Evolutionary conservation across 1,140 invertebrate species (phyloP).

Genomic region (Phymastichus coffea): DNA sequence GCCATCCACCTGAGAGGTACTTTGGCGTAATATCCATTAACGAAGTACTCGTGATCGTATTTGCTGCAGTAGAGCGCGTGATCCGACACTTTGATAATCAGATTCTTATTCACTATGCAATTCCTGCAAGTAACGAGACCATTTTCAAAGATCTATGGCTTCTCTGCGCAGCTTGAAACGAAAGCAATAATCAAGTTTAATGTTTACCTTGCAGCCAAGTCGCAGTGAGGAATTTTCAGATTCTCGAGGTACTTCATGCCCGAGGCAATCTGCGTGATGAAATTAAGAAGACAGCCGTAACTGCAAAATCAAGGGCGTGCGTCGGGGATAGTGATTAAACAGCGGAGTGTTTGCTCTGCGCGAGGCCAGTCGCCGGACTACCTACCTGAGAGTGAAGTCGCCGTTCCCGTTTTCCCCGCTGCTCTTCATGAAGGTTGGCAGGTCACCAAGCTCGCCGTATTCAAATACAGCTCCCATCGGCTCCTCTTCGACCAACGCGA

Average conservation of each 20-base stretch:
- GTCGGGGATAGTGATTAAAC: background rate
- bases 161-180: too few species aligned
- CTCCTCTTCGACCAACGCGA: constrained; percentile 81
- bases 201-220: constrained; percentile 72
- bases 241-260: constrained; percentile 85
- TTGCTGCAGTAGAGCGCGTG: constrained; percentile 85
- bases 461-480: constrained; percentile 84
- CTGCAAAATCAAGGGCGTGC: constrained; percentile 55
- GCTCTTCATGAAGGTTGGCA: constrained; percentile 72
- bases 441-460: constrained; percentile 80
- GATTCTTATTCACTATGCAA: constrained; percentile 79
- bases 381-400: constrained; percentile 47
- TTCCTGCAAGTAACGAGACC: constrained; percentile 63
- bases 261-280: constrained; percentile 81
- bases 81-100: constrained; percentile 83
- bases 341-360: background rate
- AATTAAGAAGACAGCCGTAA: constrained; percentile 76
- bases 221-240: constrained; percentile 74
- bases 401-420: constrained; percentile 47
- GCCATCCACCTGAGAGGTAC: constrained; percentile 88
- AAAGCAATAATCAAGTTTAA: background rate
- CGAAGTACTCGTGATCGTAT: constrained; percentile 81
- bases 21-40: constrained; percentile 77
- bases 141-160: too few species aligned
- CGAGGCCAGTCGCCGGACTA: background rate